These are phyloP conservation scores for Ecliptopera silaceata DNA, from an alignment of 2,888 invertebrate species.

Conservation along the genomic window DNA sequence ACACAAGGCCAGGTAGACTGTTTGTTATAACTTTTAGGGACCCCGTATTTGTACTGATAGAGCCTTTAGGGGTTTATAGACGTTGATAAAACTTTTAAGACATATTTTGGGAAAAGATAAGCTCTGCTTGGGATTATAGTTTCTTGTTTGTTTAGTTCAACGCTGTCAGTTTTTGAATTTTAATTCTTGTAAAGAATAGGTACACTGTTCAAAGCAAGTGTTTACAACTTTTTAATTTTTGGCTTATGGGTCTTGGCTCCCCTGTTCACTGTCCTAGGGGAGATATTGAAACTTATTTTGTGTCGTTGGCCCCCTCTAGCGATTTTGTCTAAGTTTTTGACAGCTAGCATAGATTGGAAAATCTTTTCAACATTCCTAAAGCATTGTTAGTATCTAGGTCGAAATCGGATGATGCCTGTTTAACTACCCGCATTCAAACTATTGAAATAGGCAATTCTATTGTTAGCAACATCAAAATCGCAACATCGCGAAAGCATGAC, in stretches of 20 bases:
- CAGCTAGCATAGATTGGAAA: slow-evolving; percentile 5
- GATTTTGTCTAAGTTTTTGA: too few species aligned
- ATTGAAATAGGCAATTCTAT: slow-evolving; percentile 24
- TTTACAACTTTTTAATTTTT: background rate
- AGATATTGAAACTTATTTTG: too few species aligned
- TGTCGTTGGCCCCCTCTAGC: too few species aligned
- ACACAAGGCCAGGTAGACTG: slow-evolving; percentile 34
- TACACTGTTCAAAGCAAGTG: background rate
- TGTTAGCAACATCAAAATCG: slow-evolving; percentile 29
- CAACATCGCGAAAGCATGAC: slow-evolving; percentile 38
- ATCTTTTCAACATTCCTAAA: slow-evolving; percentile 9
- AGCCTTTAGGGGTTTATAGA: slow-evolving; percentile 24
- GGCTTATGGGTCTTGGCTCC: too few species aligned
- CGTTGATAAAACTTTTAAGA: slow-evolving; percentile 19
- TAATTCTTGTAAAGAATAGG: background rate
- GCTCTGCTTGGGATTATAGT: slow-evolving; percentile 7
- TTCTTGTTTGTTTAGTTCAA: slow-evolving; percentile 13
- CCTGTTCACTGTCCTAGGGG: too few species aligned
- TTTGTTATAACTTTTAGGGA: slow-evolving; percentile 25
- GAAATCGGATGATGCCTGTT: slow-evolving; percentile 10
- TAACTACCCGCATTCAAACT: slow-evolving; percentile 1
- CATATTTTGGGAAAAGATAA: slow-evolving; percentile 24
- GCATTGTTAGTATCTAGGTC: too few species aligned
- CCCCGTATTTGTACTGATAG: slow-evolving; percentile 24
- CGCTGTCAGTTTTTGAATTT: background rate